A percentile compares a stretch with the other conserved stretches of the same genome.
phyloP scores from a whole-genome alignment of 2,797 vertebrate species.

The Sebastes cheni region DNA sequence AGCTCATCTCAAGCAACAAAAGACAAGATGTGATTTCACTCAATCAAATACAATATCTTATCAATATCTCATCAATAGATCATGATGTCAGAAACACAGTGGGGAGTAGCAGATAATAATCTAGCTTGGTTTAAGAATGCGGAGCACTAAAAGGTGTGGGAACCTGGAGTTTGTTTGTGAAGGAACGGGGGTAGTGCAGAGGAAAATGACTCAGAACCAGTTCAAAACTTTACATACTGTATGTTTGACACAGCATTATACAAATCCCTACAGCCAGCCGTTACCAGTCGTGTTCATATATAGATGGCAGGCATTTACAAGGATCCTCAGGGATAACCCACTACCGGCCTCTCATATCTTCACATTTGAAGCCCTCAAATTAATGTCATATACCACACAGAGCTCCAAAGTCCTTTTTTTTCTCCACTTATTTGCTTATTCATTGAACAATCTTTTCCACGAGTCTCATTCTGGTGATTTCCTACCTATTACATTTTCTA shows the following conservation, averaged over 20 bases:
- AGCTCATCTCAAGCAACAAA: slow-evolving; percentile 21
- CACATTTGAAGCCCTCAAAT: background rate
- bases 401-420: background rate
- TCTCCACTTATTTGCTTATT: slow-evolving; percentile 14
- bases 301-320: background rate
- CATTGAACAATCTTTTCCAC: slow-evolving; percentile 17
- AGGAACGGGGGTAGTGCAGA: background rate
- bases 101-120: background rate
- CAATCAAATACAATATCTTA: background rate
- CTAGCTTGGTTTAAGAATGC: background rate
- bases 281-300: background rate
- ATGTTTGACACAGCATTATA: background rate
- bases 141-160: background rate
- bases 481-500: slow-evolving; percentile 39
- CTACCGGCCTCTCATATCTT: slow-evolving; percentile 9
- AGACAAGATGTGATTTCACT: slow-evolving; percentile 18
- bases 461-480: slow-evolving; percentile 41
- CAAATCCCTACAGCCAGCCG: background rate
- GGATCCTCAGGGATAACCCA: slow-evolving; percentile 10
- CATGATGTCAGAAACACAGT: background rate
- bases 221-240: background rate
- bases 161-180: background rate
- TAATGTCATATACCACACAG: background rate
- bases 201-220: slow-evolving; percentile 4
- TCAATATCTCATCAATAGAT: slow-evolving; percentile 4